Evolutionary conservation across 2,113 vertebrate genomes (phyloP), one percentile per base, ranked within the genome.

Genomic region (Pangasianodon gigas): DNA sequence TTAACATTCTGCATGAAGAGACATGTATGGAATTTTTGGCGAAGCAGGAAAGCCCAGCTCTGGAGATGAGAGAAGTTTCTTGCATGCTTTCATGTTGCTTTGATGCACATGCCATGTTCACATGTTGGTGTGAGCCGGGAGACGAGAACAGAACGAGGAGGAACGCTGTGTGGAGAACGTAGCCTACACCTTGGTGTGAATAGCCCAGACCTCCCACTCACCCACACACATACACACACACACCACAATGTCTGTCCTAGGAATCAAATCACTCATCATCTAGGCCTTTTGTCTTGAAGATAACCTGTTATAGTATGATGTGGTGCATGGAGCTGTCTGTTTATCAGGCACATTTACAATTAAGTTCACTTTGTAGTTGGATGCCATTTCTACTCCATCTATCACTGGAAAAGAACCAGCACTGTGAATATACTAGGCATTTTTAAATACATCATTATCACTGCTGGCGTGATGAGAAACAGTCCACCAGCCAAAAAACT

Each of bases 1-100:
- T 16, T 16, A 29, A n/a, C 48, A 54, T 60, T 51, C 56, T 84
- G 91, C 91, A 85, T 80, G 89, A 92, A 88, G 74, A 87, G 89
- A 92, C 91, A 87, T 81, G 87, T 80, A 79, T 80, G 91, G 89
- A 89, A 90, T 92, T 84, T 60, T 24, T 51, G 84, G 21, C 21
- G 21, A 32, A 44, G 82, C 54, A 26, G 58, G n/a, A 9, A 75
- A 41, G 41, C 71, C 60, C 29, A 51, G 48, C 19, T 52, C 41
- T 9, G 44, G 26, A 79, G 54, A 79, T 48, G 41, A 58, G 44
- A 62, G 67, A 51, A 83, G 29, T 44, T 32, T 48, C 65, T n/a
- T 79, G 13, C 85, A 13, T 51, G 80, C 82, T 56, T 83, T 79
- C 88, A 67, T 89, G 87, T 65, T 51, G 67, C 74, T 87, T 79